Evolutionary conservation across 2,888 invertebrate genomes (phyloP).

Genomic region (Steinernema hermaphroditum): DNA sequence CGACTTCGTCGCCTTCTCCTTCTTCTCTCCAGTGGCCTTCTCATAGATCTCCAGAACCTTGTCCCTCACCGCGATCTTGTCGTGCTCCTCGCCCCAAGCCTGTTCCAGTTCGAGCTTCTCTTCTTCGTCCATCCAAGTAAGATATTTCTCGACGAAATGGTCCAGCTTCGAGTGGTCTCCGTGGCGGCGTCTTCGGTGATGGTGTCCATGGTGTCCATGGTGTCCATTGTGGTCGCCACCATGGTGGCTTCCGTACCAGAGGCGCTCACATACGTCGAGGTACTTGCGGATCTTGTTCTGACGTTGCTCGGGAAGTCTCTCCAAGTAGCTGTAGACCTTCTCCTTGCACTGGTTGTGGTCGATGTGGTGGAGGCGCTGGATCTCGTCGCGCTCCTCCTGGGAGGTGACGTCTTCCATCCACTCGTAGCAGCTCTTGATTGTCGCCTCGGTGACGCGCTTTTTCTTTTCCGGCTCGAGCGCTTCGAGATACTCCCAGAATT

Average conservation of each 20-base stretch:
- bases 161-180: slow-evolving; percentile 35
- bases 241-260: slow-evolving; percentile 44
- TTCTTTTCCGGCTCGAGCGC: slow-evolving; percentile 37
- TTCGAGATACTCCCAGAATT: slow-evolving; percentile 29
- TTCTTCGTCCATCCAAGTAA: slow-evolving; percentile 36
- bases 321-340: slow-evolving; percentile 46
- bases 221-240: slow-evolving; percentile 16
- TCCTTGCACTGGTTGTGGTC: slow-evolving; percentile 39
- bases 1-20: slow-evolving; percentile 43
- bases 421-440: slow-evolving; percentile 48
- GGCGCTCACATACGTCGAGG: slow-evolving; percentile 55
- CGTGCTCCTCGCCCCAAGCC: slow-evolving; percentile 16
- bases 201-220: slow-evolving; percentile 29
- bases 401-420: slow-evolving; percentile 55
- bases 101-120: slow-evolving; percentile 34
- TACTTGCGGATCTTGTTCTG: slow-evolving; percentile 48
- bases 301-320: slow-evolving; percentile 42
- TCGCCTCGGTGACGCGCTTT: slow-evolving; percentile 42
- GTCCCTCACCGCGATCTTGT: slow-evolving; percentile 31
- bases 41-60: slow-evolving; percentile 45
- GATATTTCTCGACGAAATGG: slow-evolving; percentile 36
- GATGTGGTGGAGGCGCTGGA: slow-evolving; percentile 40
- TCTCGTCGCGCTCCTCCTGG: slow-evolving; percentile 51
- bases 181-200: slow-evolving; percentile 4
- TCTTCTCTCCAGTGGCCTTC: slow-evolving; percentile 36